phyloP scores from a whole-genome alignment of 2,797 vertebrate species.

The Oceanodroma leucorhoa region DNA sequence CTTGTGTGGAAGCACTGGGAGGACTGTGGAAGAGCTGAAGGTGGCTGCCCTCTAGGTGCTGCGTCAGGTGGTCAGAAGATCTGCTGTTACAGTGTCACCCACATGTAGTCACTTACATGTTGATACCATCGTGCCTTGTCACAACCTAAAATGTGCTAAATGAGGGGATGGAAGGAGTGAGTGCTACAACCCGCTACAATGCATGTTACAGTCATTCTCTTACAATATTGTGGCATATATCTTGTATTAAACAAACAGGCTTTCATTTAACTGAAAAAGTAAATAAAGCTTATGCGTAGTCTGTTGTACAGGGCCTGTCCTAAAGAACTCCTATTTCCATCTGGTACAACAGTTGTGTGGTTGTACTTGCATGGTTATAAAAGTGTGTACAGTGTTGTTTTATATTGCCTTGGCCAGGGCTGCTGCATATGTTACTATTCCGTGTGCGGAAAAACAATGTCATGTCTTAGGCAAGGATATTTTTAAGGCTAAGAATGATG shows the following conservation, averaged over 20 bases:
- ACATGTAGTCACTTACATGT: not conserved
- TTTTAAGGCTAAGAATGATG: not conserved
- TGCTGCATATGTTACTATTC: not conserved
- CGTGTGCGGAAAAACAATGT: not conserved
- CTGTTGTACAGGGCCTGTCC: not conserved
- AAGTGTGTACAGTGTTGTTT: not conserved
- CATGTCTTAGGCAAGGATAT: not conserved
- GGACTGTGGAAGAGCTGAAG: not conserved
- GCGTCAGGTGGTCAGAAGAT: not conserved
- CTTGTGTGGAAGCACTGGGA: not conserved
- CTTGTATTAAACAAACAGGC: not conserved
- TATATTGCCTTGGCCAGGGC: not conserved
- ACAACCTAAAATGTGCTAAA: not conserved
- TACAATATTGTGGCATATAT: not conserved
- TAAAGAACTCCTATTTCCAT: not conserved
- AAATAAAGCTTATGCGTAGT: not conserved
- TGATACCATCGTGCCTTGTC: not conserved
- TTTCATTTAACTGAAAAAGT: not conserved
- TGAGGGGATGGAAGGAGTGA: not conserved
- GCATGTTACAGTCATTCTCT: not conserved
- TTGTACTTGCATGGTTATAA: not conserved
- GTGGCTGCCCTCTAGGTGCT: too few relatives aligned
- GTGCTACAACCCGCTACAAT: not conserved
- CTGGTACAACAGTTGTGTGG: accelerated
- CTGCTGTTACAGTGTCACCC: not conserved